Conservation (phyloP, 2,888 invertebrate genomes). For the Ernsta delagoae region DNA sequence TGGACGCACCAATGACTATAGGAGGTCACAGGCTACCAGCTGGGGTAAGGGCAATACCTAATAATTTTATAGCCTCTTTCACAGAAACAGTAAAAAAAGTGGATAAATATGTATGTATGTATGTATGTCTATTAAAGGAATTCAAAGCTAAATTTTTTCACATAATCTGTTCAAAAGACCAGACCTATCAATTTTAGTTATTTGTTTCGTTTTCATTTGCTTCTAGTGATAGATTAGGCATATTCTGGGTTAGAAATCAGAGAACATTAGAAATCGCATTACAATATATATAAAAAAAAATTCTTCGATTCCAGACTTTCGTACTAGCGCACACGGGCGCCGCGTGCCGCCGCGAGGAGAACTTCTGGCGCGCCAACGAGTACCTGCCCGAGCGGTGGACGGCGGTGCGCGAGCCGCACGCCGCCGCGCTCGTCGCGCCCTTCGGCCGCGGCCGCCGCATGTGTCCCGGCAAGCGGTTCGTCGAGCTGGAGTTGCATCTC, state of each 20-base stretch:
- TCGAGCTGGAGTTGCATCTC: conserved; percentile 90
- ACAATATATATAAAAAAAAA: no score
- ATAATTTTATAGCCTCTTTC: no score
- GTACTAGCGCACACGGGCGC: conserved; percentile 93
- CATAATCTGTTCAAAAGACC: no score
- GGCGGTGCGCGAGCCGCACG: conserved; percentile 76
- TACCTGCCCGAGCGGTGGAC: conserved; percentile 93
- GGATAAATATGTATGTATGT: no score
- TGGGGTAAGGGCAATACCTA: conserved; percentile 90
- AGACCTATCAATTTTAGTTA: no score
- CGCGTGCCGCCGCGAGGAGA: conserved; percentile 90
- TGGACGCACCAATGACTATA: conserved; percentile 89
- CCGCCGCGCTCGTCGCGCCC: conserved; percentile 89
- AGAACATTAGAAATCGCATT: no score
- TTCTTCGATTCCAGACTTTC: conserved; percentile 83
- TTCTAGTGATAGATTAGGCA: no score
- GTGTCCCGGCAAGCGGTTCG: conserved; percentile 94
- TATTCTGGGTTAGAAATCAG: no score
- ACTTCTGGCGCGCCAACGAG: conserved; percentile 89
- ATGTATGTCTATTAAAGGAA: no score
- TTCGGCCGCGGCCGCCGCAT: conserved; percentile 92
- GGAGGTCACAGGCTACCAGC: conserved; percentile 88
- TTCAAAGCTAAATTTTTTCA: no score
- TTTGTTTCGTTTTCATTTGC: no score
- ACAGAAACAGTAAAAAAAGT: no score